These are phyloP conservation scores for Perognathus longimembris DNA, from an alignment of 2,113 vertebrate genomes.

Conservation along the genomic window DNA sequence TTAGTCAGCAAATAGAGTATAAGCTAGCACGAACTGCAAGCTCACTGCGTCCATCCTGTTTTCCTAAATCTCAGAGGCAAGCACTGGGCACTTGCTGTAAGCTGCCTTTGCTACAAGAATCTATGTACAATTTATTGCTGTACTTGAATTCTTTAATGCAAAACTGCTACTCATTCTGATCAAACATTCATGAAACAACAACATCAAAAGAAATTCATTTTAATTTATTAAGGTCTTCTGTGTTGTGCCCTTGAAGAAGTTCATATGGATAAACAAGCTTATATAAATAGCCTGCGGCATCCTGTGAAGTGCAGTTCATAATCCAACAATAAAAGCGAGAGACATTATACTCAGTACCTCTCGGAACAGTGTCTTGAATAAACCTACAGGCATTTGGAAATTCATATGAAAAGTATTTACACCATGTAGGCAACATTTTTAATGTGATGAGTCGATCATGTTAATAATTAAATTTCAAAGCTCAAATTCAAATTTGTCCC, in stretches of 20 bases:
- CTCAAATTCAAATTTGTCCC: slow-evolving; percentile 82
- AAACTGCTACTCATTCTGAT: slow-evolving; percentile 79
- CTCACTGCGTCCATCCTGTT: not conserved
- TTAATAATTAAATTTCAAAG: slow-evolving; percentile 85
- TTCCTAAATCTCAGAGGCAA: not conserved
- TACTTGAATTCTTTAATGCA: slow-evolving; percentile 69
- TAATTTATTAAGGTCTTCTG: slow-evolving; percentile 82
- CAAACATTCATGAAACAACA: slow-evolving; percentile 85
- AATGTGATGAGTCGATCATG: slow-evolving; percentile 65
- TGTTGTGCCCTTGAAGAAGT: slow-evolving; percentile 83
- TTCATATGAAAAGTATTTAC: slow-evolving; percentile 79
- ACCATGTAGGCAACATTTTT: slow-evolving; percentile 42
- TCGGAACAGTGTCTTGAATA: slow-evolving; percentile 79
- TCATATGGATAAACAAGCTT: slow-evolving; percentile 83
- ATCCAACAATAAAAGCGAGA: slow-evolving; percentile 81
- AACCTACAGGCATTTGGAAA: slow-evolving; percentile 81
- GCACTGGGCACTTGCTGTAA: slow-evolving; percentile 21
- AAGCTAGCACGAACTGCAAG: not conserved
- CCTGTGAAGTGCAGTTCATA: slow-evolving; percentile 74
- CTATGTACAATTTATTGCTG: slow-evolving; percentile 77
- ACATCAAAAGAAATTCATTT: slow-evolving; percentile 83
- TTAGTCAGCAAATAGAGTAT: not conserved
- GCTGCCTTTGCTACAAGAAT: slow-evolving; percentile 41
- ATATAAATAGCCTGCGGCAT: slow-evolving; percentile 80
- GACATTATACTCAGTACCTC: slow-evolving; percentile 69